These are phyloP conservation scores for Rhizoglyphus robini DNA, from an alignment of 1,140 invertebrate genomes.

Conservation along the genomic window DNA sequence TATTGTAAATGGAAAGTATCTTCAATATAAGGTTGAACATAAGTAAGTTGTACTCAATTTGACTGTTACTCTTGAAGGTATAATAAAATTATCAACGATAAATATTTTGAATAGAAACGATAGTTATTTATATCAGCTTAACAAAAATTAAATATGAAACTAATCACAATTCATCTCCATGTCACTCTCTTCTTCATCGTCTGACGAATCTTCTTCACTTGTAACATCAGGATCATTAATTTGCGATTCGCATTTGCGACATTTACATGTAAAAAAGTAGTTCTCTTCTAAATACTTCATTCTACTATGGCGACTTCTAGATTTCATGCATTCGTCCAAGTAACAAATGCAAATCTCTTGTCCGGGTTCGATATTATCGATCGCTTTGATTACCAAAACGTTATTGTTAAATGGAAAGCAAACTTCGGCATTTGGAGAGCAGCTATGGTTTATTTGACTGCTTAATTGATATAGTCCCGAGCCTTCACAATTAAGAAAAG, in stretches of 20 bases:
- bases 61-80: too few species aligned
- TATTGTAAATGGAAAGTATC: constrained; percentile 17
- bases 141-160: background rate
- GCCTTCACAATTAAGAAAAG: constrained; percentile 83
- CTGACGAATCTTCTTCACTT: constrained; percentile 45
- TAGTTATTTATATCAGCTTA: too few species aligned
- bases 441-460: constrained; percentile 77
- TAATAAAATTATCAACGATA: background rate
- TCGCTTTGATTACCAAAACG: constrained; percentile 57
- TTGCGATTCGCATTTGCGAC: constrained; percentile 60
- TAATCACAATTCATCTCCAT: background rate
- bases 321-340: constrained; percentile 64
- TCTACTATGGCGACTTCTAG: constrained; percentile 65
- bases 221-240: constrained; percentile 62
- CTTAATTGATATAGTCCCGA: constrained; percentile 72
- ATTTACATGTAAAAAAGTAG: constrained; percentile 71
- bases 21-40: constrained; percentile 7
- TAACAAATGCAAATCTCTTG: constrained; percentile 83
- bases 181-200: background rate
- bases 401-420: constrained; percentile 72
- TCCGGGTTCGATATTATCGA: constrained; percentile 54
- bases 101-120: too few species aligned
- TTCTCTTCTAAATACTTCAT: constrained; percentile 63
- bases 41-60: background rate
- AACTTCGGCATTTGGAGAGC: constrained; percentile 68